Conservation (phyloP, 2,888 invertebrate genomes). For the Apodemia arnacis region DNA sequence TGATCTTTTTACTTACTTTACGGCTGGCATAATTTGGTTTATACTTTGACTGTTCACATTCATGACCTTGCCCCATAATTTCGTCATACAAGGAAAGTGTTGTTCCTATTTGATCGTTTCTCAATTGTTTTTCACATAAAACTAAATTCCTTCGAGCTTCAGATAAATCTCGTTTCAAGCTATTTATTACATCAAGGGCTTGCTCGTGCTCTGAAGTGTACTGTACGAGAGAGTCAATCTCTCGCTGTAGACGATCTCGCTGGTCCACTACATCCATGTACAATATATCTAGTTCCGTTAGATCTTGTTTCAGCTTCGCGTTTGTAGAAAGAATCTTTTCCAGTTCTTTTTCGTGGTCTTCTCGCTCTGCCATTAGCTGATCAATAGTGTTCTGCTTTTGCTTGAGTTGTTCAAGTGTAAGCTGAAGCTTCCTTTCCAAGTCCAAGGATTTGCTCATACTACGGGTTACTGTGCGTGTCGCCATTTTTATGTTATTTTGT, state of each 20-base stretch:
- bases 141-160: background rate
- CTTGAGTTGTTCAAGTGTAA: background rate
- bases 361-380: background rate
- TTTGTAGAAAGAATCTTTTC: background rate
- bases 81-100: background rate
- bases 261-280: constrained; percentile 1
- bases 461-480: background rate
- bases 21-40: background rate
- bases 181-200: background rate
- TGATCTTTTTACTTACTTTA: background rate
- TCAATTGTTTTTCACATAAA: background rate
- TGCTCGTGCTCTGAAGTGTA: background rate
- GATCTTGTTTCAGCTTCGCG: background rate
- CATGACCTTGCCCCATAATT: background rate
- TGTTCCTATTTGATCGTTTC: background rate
- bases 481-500: background rate
- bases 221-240: background rate
- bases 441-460: background rate
- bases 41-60: background rate
- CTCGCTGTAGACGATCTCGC: background rate
- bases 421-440: background rate
- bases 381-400: background rate
- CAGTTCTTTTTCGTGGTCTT: background rate
- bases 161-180: background rate
- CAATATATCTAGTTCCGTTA: background rate